These are phyloP conservation scores for Equus quagga DNA, from an alignment of 2,113 vertebrate species.

Conservation along the genomic window DNA sequence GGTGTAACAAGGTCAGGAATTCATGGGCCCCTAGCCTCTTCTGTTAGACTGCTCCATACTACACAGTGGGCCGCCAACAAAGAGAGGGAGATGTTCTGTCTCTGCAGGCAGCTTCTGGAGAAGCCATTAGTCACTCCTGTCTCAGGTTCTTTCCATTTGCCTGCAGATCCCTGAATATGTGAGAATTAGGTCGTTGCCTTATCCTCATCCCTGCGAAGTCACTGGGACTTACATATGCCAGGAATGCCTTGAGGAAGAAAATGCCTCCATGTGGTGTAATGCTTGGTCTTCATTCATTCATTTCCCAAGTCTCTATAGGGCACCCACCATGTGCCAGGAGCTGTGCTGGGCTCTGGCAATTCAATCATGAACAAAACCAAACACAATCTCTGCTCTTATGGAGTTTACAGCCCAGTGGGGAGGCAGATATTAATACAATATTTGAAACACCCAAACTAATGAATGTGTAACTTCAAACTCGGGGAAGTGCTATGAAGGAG, in stretches of 20 bases:
- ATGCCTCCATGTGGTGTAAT: neutral
- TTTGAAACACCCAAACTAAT: neutral
- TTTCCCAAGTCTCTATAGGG: neutral
- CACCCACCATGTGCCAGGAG: neutral
- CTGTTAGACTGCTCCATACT: neutral
- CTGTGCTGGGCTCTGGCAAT: neutral
- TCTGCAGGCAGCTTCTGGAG: neutral
- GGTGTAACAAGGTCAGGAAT: neutral
- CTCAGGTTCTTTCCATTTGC: neutral
- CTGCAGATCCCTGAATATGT: neutral
- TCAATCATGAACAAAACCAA: neutral
- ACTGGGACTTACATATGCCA: neutral
- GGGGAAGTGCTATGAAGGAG: too few species aligned
- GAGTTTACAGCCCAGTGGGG: neutral
- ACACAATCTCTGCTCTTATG: neutral
- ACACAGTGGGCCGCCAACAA: neutral
- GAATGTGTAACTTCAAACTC: neutral
- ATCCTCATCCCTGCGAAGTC: neutral
- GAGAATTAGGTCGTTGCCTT: neutral
- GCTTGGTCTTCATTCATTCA: neutral
- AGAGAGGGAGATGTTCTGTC: neutral
- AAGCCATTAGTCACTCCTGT: neutral
- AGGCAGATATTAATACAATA: neutral
- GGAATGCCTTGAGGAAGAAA: neutral
- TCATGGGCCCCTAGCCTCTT: neutral